phyloP scores from a whole-genome alignment of 2,797 vertebrate species.

The Galagoides demidoff region DNA sequence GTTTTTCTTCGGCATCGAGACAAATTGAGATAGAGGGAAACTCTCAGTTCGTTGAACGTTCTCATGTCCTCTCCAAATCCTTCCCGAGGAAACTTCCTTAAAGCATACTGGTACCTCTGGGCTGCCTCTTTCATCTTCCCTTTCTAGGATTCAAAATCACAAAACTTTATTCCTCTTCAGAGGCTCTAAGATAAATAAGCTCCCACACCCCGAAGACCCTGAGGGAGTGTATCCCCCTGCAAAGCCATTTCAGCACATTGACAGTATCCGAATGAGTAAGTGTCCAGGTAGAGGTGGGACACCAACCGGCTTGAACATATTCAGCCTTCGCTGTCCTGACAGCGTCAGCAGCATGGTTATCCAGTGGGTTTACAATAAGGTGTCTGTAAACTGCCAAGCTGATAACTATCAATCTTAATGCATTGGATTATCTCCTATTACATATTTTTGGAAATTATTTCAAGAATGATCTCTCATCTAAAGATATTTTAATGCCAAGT shows the following conservation, averaged over 20 bases:
- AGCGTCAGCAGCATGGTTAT: accelerated
- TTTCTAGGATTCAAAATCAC: slow-evolving; percentile 88
- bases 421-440: neutral
- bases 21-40: slow-evolving; percentile 96
- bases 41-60: slow-evolving; percentile 96
- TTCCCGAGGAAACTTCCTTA: slow-evolving; percentile 98
- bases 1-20: slow-evolving; percentile 99
- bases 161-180: neutral
- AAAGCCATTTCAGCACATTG: neutral
- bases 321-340: accelerated
- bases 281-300: accelerated
- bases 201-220: neutral
- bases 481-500: slow-evolving; percentile 48
- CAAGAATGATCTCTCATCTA: neutral
- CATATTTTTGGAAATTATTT: neutral
- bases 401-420: neutral
- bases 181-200: neutral
- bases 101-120: slow-evolving; percentile 98
- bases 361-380: neutral
- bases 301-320: accelerated
- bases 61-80: slow-evolving; percentile 98
- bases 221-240: neutral
- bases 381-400: neutral
- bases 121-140: slow-evolving; percentile 99
- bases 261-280: neutral